phyloP scores from a whole-genome alignment of 2,797 vertebrate genomes.

The Eidolon dupreanum region DNA sequence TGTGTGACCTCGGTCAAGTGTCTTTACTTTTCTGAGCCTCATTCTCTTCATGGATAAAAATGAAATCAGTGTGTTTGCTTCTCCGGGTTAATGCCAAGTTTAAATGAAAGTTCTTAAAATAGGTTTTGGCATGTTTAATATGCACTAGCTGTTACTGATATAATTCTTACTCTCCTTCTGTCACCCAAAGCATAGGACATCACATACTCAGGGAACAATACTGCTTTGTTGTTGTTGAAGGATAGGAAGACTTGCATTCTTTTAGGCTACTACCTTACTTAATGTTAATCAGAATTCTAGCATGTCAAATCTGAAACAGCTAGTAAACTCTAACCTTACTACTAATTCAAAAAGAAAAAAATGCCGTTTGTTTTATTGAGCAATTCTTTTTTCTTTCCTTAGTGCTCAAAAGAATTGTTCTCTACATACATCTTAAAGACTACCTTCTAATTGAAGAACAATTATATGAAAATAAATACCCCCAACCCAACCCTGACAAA shows the following conservation, averaged over 20 bases:
- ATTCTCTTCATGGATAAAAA: neutral
- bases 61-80: neutral
- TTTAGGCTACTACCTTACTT: neutral
- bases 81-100: neutral
- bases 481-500: conserved; percentile 86
- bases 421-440: conserved; percentile 88
- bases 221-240: neutral
- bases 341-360: neutral
- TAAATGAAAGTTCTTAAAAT: neutral
- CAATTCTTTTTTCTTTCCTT: neutral
- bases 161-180: neutral
- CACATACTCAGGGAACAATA: neutral
- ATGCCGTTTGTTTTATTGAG: neutral
- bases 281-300: neutral
- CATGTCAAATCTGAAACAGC: neutral
- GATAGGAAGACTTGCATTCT: neutral
- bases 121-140: neutral
- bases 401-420: conserved; percentile 79
- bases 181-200: neutral
- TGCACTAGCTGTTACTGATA: neutral
- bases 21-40: neutral
- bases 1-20: neutral
- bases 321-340: neutral
- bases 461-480: conserved; percentile 88
- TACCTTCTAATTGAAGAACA: conserved; percentile 87